Evolutionary conservation across 2,113 vertebrate species (phyloP).

Genomic region (Indicator maculatus): DNA sequence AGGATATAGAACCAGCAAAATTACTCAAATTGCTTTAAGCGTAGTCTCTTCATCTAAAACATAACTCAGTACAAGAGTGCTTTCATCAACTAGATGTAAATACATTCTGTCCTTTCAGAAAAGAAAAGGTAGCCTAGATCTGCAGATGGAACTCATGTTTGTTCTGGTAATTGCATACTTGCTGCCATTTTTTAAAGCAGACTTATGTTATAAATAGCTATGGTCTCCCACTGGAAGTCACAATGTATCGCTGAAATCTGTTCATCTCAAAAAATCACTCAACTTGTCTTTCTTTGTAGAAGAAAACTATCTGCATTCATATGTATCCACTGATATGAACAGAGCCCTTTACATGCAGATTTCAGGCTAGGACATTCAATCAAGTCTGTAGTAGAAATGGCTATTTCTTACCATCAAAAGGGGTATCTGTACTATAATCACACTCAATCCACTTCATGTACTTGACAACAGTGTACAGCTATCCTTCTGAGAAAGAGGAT

Average conservation of each 20-base stretch:
- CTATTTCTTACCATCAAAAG: not conserved
- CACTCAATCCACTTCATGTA: fast-evolving
- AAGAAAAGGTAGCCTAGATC: not conserved
- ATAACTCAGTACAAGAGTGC: not conserved
- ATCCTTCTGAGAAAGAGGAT: not conserved
- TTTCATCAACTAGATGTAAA: not conserved
- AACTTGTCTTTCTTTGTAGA: not conserved
- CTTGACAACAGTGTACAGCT: not conserved
- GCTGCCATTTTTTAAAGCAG: not conserved
- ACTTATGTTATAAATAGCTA: not conserved
- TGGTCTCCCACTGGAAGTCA: not conserved
- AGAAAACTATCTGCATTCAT: fast-evolving
- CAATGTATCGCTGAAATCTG: not conserved
- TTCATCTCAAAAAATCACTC: not conserved
- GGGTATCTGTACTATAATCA: not conserved
- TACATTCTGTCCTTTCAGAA: not conserved
- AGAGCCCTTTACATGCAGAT: not conserved
- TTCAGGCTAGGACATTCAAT: not conserved
- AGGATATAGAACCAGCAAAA: not conserved
- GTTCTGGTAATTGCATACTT: not conserved
- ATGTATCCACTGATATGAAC: fast-evolving
- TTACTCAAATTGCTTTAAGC: not conserved
- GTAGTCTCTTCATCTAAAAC: not conserved
- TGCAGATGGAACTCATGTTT: not conserved
- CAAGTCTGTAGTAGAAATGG: not conserved